These are phyloP conservation scores for Zootoca vivipara DNA, from an alignment of 2,113 vertebrate species.

Conservation along the genomic window DNA sequence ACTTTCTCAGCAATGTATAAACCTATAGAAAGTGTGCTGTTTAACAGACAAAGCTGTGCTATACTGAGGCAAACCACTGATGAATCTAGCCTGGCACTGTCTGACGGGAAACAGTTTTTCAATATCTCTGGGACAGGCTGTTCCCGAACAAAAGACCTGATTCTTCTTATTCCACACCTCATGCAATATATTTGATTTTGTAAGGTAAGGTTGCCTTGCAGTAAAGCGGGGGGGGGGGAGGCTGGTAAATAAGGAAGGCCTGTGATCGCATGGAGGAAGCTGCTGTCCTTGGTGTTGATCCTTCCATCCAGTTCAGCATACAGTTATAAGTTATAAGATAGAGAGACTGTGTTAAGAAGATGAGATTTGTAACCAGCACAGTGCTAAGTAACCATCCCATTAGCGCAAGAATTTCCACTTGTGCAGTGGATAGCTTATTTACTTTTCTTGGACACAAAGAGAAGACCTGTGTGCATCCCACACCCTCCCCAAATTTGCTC, in stretches of 20 bases:
- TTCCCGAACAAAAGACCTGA: not conserved
- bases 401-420: too few relatives aligned
- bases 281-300: slow-evolving; percentile 30
- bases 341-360: too few relatives aligned
- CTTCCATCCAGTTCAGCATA: not conserved
- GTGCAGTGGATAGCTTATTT: too few relatives aligned
- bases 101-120: not conserved
- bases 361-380: too few relatives aligned
- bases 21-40: not conserved
- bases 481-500: too few relatives aligned
- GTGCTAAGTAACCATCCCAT: too few relatives aligned
- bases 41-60: not conserved
- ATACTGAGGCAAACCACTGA: not conserved
- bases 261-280: rapidly evolving
- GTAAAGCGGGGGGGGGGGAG: not conserved
- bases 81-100: not conserved
- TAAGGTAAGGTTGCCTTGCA: not conserved
- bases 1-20: not conserved
- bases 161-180: not conserved
- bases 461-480: too few relatives aligned
- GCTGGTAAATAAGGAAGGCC: not conserved
- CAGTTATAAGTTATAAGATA: too few relatives aligned
- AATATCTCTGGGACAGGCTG: not conserved
- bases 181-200: not conserved
- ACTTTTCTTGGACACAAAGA: too few relatives aligned